A percentile compares a stretch with the other conserved stretches of the same genome.
These are phyloP conservation scores for Yasuhikotakia modesta DNA, from an alignment of 2,797 vertebrate species.

Conservation along the genomic window DNA sequence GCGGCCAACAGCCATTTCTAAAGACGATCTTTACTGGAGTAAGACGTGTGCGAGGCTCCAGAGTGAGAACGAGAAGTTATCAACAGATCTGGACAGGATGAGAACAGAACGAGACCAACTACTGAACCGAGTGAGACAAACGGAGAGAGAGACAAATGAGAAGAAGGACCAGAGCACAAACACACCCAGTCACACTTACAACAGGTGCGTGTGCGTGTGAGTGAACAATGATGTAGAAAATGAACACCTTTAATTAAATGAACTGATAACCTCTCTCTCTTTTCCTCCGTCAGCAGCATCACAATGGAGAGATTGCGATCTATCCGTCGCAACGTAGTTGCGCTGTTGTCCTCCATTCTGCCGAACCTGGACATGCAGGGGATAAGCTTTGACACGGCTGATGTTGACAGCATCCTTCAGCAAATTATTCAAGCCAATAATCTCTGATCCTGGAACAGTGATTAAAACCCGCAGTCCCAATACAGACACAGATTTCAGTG, in stretches of 20 bases:
- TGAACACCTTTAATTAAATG: neutral
- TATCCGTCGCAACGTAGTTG: conserved; percentile 77
- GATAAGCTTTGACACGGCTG: conserved; percentile 76
- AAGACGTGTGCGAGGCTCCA: conserved; percentile 68
- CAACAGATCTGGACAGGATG: conserved; percentile 64
- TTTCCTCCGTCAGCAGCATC: conserved; percentile 59
- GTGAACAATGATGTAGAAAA: conserved; percentile 20
- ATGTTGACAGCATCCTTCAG: conserved; percentile 82
- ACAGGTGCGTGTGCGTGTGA: conserved; percentile 67
- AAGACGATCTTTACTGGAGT: conserved; percentile 69
- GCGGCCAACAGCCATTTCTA: conserved; percentile 47
- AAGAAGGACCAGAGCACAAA: conserved; percentile 59
- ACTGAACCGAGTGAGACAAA: conserved; percentile 64
- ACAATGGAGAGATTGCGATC: conserved; percentile 71
- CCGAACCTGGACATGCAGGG: conserved; percentile 80
- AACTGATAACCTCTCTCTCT: conserved; percentile 29
- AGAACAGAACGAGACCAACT: conserved; percentile 72
- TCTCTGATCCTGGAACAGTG: conserved; percentile 33
- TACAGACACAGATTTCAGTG: too few species aligned
- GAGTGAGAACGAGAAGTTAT: conserved; percentile 67
- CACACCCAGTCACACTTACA: conserved; percentile 29
- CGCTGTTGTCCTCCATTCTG: conserved; percentile 79
- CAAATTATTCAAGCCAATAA: conserved; percentile 82
- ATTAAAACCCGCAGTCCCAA: too few species aligned
- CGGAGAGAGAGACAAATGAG: conserved; percentile 67